A percentile compares a stretch with the other conserved stretches of the same genome.
Conservation (phyloP, 1,140 invertebrate genomes). For the Neomicropteryx cornuta region DNA sequence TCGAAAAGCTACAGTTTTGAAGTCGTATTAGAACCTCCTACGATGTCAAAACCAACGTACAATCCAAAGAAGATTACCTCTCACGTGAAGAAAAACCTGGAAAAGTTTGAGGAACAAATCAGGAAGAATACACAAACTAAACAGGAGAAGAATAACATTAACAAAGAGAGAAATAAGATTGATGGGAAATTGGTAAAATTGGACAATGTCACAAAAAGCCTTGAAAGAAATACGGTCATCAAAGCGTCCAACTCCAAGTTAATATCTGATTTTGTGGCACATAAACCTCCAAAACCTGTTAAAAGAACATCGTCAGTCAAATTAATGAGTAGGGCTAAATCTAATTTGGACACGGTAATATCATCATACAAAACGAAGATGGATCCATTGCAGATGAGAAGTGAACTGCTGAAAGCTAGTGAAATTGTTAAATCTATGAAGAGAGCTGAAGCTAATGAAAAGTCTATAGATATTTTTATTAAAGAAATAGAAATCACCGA, state of each 20-base stretch:
- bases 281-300: slow-evolving; percentile 44
- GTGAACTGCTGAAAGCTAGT: slow-evolving; percentile 28
- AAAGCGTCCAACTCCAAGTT: slow-evolving; percentile 40
- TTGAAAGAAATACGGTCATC: slow-evolving; percentile 42
- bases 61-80: slow-evolving; percentile 35
- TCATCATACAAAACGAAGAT: slow-evolving; percentile 38
- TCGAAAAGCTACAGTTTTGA: slow-evolving; percentile 41
- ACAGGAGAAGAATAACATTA: slow-evolving; percentile 36
- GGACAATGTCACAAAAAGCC: slow-evolving; percentile 34
- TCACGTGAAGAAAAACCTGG: slow-evolving; percentile 38
- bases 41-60: slow-evolving; percentile 32
- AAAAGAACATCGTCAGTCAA: slow-evolving; percentile 38
- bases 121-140: slow-evolving; percentile 37
- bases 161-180: slow-evolving; percentile 33
- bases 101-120: slow-evolving; percentile 40
- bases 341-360: slow-evolving; percentile 33
- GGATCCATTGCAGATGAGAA: slow-evolving; percentile 36
- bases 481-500: slow-evolving; percentile 46
- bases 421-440: slow-evolving; percentile 28
- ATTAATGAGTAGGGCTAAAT: slow-evolving; percentile 33
- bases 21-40: slow-evolving; percentile 35
- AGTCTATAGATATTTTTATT: slow-evolving; percentile 44
- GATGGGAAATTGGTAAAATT: slow-evolving; percentile 20
- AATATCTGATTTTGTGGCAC: slow-evolving; percentile 42
- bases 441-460: slow-evolving; percentile 28